Conservation (phyloP, 2,113 vertebrate species). For the Grantiella picta region DNA sequence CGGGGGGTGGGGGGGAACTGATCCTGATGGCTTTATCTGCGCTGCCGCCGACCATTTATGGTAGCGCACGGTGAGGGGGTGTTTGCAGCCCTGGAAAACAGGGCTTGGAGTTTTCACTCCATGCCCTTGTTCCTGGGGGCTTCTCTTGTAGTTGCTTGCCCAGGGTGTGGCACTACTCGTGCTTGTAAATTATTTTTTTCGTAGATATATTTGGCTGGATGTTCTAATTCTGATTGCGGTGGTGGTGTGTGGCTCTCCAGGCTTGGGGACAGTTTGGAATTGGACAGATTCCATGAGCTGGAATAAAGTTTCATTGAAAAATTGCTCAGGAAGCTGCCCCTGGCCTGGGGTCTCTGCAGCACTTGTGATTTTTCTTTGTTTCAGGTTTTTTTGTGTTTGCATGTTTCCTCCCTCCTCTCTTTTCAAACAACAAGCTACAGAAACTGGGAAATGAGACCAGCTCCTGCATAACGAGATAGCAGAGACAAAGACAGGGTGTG, state of each 20-base stretch:
- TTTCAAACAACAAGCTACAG: background rate
- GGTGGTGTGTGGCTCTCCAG: background rate
- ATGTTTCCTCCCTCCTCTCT: background rate
- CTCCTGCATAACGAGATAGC: background rate
- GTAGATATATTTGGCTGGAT: background rate
- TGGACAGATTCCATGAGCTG: background rate
- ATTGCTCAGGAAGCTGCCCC: background rate
- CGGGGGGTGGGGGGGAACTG: conserved; percentile 10
- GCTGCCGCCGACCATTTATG: conserved; percentile 27
- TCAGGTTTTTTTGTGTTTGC: background rate
- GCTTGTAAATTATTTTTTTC: background rate
- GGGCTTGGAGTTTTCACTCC: background rate
- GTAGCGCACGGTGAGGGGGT: background rate
- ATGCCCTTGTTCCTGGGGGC: background rate
- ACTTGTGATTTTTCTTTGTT: background rate
- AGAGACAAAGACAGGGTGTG: conserved; percentile 22
- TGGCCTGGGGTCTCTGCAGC: background rate
- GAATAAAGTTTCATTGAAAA: background rate
- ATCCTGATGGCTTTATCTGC: conserved; percentile 30
- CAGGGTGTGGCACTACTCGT: conserved; percentile 15
- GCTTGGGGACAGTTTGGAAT: background rate
- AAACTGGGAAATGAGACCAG: background rate
- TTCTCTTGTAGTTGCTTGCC: background rate
- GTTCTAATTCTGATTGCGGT: background rate
- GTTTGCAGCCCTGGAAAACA: background rate